phyloP scores from a whole-genome alignment of 2,113 vertebrate species.

The Silurus glanis region DNA sequence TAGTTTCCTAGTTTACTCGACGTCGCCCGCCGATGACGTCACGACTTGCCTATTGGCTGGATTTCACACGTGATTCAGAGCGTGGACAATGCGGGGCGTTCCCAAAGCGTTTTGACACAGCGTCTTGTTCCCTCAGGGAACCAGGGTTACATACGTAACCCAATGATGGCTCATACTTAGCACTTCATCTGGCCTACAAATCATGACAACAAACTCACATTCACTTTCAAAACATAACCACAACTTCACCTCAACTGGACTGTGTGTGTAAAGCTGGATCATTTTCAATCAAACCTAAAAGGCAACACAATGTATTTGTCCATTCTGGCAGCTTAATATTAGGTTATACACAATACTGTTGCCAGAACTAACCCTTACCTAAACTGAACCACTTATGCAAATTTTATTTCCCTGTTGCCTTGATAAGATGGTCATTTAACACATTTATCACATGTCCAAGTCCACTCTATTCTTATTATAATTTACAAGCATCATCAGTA shows the following conservation, averaged over 20 bases:
- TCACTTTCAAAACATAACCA: neutral
- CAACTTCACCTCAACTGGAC: neutral
- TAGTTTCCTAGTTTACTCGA: no score
- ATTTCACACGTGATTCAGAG: no score
- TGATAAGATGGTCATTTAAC: neutral
- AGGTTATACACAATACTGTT: neutral
- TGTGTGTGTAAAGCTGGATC: neutral
- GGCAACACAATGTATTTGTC: neutral
- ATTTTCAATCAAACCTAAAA: neutral
- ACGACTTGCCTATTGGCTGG: no score
- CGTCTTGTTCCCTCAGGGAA: no score
- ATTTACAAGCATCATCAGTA: neutral
- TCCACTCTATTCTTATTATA: neutral
- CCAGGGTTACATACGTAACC: no score
- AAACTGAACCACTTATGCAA: neutral
- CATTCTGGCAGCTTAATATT: neutral
- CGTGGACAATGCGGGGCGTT: no score
- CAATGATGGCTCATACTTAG: conserved; percentile 11
- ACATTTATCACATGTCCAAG: neutral
- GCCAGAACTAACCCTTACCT: neutral
- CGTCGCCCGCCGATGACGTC: no score
- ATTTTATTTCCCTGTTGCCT: neutral
- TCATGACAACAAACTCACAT: neutral
- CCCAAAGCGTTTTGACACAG: no score
- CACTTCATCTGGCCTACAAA: conserved; percentile 7